Base-by-base conservation (phyloP, 2,113 vertebrate species). In the Nothobranchius furzeri region DNA sequence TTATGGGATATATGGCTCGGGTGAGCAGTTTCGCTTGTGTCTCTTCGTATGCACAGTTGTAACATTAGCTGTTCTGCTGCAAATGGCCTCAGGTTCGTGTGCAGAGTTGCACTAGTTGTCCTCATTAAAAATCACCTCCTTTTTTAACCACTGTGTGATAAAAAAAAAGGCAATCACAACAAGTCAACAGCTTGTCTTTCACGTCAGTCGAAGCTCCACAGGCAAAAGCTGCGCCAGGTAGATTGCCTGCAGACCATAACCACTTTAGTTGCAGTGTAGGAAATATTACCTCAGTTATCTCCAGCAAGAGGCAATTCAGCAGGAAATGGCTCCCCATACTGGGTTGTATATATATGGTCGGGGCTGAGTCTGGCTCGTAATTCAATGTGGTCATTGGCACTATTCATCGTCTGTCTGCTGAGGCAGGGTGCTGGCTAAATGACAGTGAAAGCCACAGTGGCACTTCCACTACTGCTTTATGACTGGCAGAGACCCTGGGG, bases 281-380 rank as follows among this genome's bases (percentile, higher is more conserved):
- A 84, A 85, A 87, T 84, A 89, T 87, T 81, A 79, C 81, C 75
- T 77, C 61, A n/a, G 71, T 83, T 83, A 87, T 85, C 77, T 86
- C 81, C 76, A 70, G 78, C 81, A 82, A 76, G 81, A 85, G 83
- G 79, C 82, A 79, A 83, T 89, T 87, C 68, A 82, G 78, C 67
- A 56, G 73, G 77, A 87, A 88, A 90, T 59, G 65, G 69, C 69
- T 87, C 77, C 78, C 78, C 48, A 65, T 62, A 63, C 78, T 70
- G 69, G 64, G 77, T 12, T 78, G 76, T 87, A 73, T 84, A 83
- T 85, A 87, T 85, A 88, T 52, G 64, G 56, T 70, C 7, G 8
- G 67, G 80, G 69, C 76, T 67, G 73, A 85, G 79, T 64, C 46
- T 7, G 70, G 46, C 83, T 82, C 73, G 71, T 87, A 86, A 85